Base-by-base conservation (phyloP, 2,888 invertebrate species). In the Scaptomyza polygonia region DNA sequence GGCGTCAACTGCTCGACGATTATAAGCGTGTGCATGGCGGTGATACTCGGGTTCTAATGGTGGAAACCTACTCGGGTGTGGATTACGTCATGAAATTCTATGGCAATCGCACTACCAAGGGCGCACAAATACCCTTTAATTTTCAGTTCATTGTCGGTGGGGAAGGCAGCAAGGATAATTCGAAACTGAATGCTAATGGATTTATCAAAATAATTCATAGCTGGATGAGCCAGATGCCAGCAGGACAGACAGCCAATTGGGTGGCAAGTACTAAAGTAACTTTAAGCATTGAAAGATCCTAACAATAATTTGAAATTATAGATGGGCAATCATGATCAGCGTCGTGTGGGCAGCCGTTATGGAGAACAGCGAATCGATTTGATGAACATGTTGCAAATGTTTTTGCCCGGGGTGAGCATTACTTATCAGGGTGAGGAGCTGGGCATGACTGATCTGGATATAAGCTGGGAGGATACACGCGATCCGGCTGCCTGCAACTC, bases 271-370 rank as follows among this genome's bases (percentile, higher is more conserved):
- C 9, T 18, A n/a, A n/a, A 6, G 3, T 1, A 8, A 12, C 5
- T 11, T 6, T 18, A 32, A 9, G 29, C 16, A 16, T 39, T 12
- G 7, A 32, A 18, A n/a, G 3, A 9, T 29, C 14, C 14, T 30
- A 14, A 14, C 14, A 14, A 14, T 21, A 25, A 14, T 12, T 42
- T n/a, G n/a, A 12, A 3, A n/a, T 25, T 48, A n/a, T 43, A 95
- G 95, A 93, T 94, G 76, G 95, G 95, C 9, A 95, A 95, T 86
- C 95, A 95, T 74, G 95, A 95, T 90, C 93, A 94, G 67, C 92
- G 93, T 57, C 92, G 95, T 49, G 93, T 94, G 86, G 94, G 94
- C 1, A 93, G 93, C 3, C 93, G 95, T 1, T 94, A 94, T 86
- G 95, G 95, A 0, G 91, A 91, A 5, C 93, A 94, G 51, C 93